Conservation (phyloP, 2,113 vertebrate genomes). For the Plectropomus leopardus region DNA sequence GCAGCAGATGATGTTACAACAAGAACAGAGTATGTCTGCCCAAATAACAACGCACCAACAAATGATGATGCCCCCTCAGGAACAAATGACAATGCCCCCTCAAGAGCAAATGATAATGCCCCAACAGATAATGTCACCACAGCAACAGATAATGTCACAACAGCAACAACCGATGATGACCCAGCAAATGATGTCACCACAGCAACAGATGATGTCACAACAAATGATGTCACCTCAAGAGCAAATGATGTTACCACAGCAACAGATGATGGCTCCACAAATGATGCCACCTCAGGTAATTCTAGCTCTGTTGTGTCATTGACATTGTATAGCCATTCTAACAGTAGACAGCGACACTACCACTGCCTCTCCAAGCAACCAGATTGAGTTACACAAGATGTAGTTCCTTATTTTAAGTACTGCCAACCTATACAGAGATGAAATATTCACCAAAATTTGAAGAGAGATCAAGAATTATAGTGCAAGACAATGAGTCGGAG, state of each 20-base stretch:
- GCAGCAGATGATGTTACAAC: slow-evolving; percentile 54
- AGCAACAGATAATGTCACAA: slow-evolving; percentile 37
- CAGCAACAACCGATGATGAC: slow-evolving; percentile 35
- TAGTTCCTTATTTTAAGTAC: neutral
- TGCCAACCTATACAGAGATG: neutral
- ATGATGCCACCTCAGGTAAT: slow-evolving; percentile 69
- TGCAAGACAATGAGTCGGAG: neutral
- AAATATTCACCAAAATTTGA: neutral
- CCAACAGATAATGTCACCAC: slow-evolving; percentile 11
- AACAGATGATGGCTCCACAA: slow-evolving; percentile 43
- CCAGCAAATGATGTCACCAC: slow-evolving; percentile 36
- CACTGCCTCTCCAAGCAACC: neutral
- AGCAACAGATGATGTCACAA: slow-evolving; percentile 55
- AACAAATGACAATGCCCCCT: slow-evolving; percentile 35
- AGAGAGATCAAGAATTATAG: too few relatives aligned
- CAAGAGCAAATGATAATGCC: slow-evolving; percentile 42
- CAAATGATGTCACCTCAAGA: slow-evolving; percentile 49
- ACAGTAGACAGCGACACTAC: neutral
- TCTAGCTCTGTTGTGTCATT: slow-evolving; percentile 22
- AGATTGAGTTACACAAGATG: neutral
- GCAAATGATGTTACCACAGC: slow-evolving; percentile 52
- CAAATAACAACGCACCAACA: slow-evolving; percentile 22
- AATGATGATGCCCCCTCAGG: slow-evolving; percentile 34
- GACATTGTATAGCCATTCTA: neutral
- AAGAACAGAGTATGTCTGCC: slow-evolving; percentile 30